Conservation (phyloP, 2,888 invertebrate species). For the Cataglyphis rosenhaueri region DNA sequence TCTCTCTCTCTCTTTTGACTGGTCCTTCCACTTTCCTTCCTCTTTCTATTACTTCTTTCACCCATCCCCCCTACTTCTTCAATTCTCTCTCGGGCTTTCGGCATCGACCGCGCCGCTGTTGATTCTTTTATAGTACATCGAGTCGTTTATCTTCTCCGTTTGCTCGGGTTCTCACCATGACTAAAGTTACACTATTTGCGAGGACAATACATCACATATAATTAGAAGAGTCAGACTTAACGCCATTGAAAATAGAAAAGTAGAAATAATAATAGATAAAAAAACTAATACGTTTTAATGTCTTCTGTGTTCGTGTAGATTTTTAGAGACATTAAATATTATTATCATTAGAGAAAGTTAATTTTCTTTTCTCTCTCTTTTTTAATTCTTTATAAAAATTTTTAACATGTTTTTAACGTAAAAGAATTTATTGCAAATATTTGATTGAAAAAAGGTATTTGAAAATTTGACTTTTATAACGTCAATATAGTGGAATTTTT, state of each 20-base stretch:
- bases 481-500: constrained; percentile 40
- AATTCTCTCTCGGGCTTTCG: constrained; percentile 46
- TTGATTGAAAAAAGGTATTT: constrained; percentile 39
- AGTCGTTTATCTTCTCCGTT: constrained; percentile 49
- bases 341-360: background rate
- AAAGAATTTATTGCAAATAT: constrained; percentile 18
- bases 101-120: constrained; percentile 47
- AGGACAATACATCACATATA: constrained; percentile 59
- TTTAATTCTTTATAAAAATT: background rate
- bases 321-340: background rate
- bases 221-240: constrained; percentile 63
- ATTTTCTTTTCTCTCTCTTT: background rate
- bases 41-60: constrained; percentile 26
- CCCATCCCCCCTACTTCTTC: constrained; percentile 6
- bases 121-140: constrained; percentile 54
- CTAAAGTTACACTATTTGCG: constrained; percentile 31
- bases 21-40: constrained; percentile 41
- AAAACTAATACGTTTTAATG: constrained; percentile 53
- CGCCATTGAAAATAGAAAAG: constrained; percentile 52
- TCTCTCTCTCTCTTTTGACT: constrained; percentile 21
- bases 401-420: background rate
- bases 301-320: background rate
- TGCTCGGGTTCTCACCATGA: constrained; percentile 46
- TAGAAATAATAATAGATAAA: constrained; percentile 2
- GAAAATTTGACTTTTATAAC: constrained; percentile 34